phyloP scores from a whole-genome alignment of 2,888 invertebrate species.

The Trichacis sp. region DNA sequence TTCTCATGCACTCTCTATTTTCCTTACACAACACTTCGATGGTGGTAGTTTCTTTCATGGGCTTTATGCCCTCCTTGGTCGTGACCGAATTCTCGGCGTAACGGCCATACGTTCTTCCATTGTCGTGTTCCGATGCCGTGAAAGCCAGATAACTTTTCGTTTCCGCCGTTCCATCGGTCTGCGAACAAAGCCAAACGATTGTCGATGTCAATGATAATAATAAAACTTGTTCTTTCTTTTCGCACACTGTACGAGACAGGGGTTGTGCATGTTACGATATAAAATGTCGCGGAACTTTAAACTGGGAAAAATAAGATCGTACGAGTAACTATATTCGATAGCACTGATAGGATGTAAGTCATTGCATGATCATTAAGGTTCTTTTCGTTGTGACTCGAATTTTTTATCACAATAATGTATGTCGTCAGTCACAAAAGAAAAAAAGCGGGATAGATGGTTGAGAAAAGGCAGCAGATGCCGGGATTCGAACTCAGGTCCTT shows the following conservation, averaged over 20 bases:
- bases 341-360: too few species aligned
- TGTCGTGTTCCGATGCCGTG: conserved; percentile 84
- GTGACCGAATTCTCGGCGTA: conserved; percentile 87
- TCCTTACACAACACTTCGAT: conserved; percentile 91
- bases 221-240: not conserved
- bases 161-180: conserved; percentile 84
- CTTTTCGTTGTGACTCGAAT: too few species aligned
- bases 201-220: conserved; percentile 19
- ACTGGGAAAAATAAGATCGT: too few species aligned
- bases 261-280: not conserved
- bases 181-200: conserved; percentile 50
- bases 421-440: too few species aligned
- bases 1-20: not conserved
- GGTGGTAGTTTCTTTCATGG: conserved; percentile 78
- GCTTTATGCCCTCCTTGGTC: conserved; percentile 78
- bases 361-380: too few species aligned
- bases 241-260: not conserved
- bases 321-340: too few species aligned
- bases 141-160: conserved; percentile 84
- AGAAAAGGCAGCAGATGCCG: too few species aligned
- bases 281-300: too few species aligned
- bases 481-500: too few species aligned
- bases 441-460: too few species aligned
- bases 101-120: conserved; percentile 83
- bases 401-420: too few species aligned